These are phyloP conservation scores for Pissodes strobi DNA, from an alignment of 1,140 invertebrate genomes.

Conservation along the genomic window DNA sequence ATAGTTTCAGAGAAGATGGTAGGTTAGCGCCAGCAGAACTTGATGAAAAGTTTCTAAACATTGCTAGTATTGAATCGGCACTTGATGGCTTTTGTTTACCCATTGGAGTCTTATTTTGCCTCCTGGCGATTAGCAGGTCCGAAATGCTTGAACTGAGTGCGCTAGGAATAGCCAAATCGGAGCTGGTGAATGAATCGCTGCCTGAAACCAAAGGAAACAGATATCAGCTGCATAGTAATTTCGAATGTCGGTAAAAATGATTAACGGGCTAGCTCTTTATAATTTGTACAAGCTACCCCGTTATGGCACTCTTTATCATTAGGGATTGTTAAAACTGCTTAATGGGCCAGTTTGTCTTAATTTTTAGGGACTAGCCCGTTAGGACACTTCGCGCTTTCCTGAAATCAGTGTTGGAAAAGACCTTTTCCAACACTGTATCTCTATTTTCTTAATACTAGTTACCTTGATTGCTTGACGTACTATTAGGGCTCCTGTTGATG, in stretches of 20 bases:
- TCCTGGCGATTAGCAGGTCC: constrained; percentile 47
- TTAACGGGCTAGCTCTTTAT: too few relatives aligned
- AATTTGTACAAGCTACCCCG: too few relatives aligned
- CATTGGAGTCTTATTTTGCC: constrained; percentile 34
- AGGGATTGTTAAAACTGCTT: too few relatives aligned
- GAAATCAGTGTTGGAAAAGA: too few relatives aligned
- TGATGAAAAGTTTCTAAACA: constrained; percentile 70
- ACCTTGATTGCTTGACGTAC: constrained; percentile 67
- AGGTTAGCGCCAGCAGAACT: constrained; percentile 60
- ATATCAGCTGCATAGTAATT: too few relatives aligned
- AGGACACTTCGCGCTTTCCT: too few relatives aligned
- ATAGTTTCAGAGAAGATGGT: constrained; percentile 61
- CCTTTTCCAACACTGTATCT: background rate
- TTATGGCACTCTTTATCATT: too few relatives aligned
- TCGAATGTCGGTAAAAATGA: too few relatives aligned
- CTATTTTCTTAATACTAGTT: background rate
- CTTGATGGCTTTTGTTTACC: constrained; percentile 65
- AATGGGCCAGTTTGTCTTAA: too few relatives aligned
- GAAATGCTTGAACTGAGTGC: constrained; percentile 53
- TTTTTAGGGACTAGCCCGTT: too few relatives aligned
- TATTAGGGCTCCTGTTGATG: constrained; percentile 64
- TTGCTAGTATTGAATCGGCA: constrained; percentile 74
- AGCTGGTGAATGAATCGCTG: constrained; percentile 70
- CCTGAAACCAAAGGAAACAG: constrained; percentile 42
- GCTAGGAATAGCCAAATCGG: constrained; percentile 61